Evolutionary conservation across 2,113 vertebrate species (phyloP).

Genomic region (Mastomys natalensis): DNA sequence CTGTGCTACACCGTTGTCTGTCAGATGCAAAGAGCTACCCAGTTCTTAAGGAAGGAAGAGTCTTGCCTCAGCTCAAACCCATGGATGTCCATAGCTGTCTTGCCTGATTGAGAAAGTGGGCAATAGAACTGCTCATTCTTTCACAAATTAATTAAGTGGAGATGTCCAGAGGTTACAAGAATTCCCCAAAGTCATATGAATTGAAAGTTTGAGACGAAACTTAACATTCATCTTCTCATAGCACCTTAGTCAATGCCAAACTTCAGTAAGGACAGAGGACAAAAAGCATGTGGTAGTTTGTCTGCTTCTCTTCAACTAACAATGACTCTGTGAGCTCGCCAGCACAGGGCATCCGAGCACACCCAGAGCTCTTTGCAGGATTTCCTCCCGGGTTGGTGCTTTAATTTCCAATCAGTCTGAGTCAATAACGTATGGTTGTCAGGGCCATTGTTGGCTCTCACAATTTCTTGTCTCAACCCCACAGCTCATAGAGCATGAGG

Average conservation of each 20-base stretch:
- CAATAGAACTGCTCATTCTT: neutral
- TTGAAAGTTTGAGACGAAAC: slow-evolving; percentile 1
- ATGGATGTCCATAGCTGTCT: neutral
- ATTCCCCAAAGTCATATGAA: slow-evolving; percentile 8
- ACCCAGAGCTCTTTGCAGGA: slow-evolving; percentile 44
- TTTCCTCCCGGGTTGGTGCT: slow-evolving; percentile 65
- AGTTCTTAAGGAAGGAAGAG: slow-evolving; percentile 15
- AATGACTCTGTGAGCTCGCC: slow-evolving; percentile 31
- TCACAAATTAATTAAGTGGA: neutral
- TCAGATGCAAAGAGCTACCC: slow-evolving; percentile 1
- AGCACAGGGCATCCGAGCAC: neutral
- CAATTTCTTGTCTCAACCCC: slow-evolving; percentile 73
- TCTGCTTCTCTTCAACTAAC: slow-evolving; percentile 35
- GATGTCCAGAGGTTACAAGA: neutral
- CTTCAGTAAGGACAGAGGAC: neutral
- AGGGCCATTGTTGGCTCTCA: slow-evolving; percentile 70
- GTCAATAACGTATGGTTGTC: slow-evolving; percentile 74
- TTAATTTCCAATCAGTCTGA: slow-evolving; percentile 81
- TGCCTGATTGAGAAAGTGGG: slow-evolving; percentile 7
- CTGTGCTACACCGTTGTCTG: slow-evolving; percentile 50
- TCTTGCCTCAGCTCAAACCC: neutral
- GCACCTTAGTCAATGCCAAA: neutral
- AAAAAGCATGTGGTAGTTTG: slow-evolving; percentile 51
- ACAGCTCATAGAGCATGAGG: slow-evolving; percentile 55
- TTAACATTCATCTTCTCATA: neutral